Evolutionary conservation across 1,140 invertebrate genomes (phyloP).

Genomic region (fruit fly (Drosophila melanogaster)): DNA sequence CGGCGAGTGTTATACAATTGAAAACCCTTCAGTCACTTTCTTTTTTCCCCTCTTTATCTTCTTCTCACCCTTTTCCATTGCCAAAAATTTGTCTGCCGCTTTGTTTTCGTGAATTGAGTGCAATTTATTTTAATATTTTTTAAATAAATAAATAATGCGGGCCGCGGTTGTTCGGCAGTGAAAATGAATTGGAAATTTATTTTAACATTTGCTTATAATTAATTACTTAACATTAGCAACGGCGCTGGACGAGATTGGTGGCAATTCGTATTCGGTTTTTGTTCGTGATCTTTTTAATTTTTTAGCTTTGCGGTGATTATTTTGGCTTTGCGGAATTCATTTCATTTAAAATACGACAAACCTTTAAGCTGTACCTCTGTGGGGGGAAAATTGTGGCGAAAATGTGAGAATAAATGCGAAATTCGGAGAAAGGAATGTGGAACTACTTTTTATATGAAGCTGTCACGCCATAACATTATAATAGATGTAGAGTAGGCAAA

Average conservation of each 20-base stretch:
- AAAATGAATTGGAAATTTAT: slow-evolving; percentile 39
- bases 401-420: slow-evolving; percentile 8
- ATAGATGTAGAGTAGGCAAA: not conserved
- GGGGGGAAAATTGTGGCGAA: not conserved
- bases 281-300: slow-evolving; percentile 17
- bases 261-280: slow-evolving; percentile 29
- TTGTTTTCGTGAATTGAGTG: slow-evolving; percentile 42
- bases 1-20: slow-evolving; percentile 64
- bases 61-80: slow-evolving; percentile 13
- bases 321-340: slow-evolving; percentile 37
- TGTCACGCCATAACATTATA: slow-evolving; percentile 13
- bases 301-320: not conserved
- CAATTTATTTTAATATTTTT: slow-evolving; percentile 56
- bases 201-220: slow-evolving; percentile 45
- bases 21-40: slow-evolving; percentile 55
- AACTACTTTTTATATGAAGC: not conserved
- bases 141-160: slow-evolving; percentile 53
- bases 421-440: slow-evolving; percentile 4
- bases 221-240: slow-evolving; percentile 61
- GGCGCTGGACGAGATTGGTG: slow-evolving; percentile 40
- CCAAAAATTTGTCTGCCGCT: slow-evolving; percentile 24
- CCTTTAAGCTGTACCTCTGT: not conserved
- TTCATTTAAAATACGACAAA: slow-evolving; percentile 2
- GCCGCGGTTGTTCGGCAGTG: not conserved
- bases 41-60: slow-evolving; percentile 14